A percentile compares a stretch with the other conserved stretches of the same genome.
These are phyloP conservation scores for Scaptomyza cyrtandrae DNA, from an alignment of 2,888 invertebrate species.

Conservation along the genomic window DNA sequence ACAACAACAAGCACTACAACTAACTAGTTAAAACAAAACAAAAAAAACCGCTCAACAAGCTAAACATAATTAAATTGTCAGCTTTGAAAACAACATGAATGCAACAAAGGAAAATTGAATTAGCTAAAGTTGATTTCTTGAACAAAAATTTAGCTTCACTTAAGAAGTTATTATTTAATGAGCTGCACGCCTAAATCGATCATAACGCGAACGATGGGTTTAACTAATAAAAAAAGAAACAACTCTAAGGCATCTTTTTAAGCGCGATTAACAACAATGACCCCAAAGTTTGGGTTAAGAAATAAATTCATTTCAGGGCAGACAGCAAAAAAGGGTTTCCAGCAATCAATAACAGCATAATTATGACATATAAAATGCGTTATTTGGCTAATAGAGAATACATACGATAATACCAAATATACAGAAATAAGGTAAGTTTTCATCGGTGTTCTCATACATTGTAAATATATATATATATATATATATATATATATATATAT, in stretches of 20 bases:
- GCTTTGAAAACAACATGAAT: constrained; percentile 19
- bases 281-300: background rate
- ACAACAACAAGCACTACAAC: constrained; percentile 27
- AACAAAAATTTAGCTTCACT: background rate
- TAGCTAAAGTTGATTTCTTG: background rate
- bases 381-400: constrained; percentile 7
- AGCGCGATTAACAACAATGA: background rate
- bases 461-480: constrained; percentile 19
- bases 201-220: background rate
- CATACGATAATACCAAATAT: background rate
- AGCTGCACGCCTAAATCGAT: background rate
- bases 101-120: background rate
- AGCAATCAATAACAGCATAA: constrained; percentile 9
- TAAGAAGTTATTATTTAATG: constrained; percentile 12
- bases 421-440: constrained; percentile 1
- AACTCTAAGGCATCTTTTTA: background rate
- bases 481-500: constrained; percentile 25
- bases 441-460: constrained; percentile 29
- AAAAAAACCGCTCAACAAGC: constrained; percentile 22
- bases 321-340: background rate
- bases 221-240: background rate
- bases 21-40: constrained; percentile 18
- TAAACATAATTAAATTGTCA: constrained; percentile 58
- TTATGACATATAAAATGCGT: background rate
- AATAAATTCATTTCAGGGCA: no score